phyloP scores from a whole-genome alignment of 1,140 invertebrate species.

The Myzus persicae region DNA sequence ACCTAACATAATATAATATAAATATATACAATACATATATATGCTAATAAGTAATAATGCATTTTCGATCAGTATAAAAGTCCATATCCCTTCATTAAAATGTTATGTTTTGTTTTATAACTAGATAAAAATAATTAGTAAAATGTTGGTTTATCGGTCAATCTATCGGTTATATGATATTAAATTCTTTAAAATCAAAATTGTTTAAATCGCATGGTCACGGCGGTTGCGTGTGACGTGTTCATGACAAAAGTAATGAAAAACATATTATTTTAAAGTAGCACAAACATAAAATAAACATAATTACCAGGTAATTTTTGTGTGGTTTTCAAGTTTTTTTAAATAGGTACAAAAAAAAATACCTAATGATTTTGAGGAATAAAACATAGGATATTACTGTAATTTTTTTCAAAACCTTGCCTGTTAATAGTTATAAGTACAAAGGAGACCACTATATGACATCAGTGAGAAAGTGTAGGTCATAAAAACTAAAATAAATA shows the following conservation, averaged over 20 bases:
- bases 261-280: not conserved
- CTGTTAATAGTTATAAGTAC: not conserved
- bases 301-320: not conserved
- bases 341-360: not conserved
- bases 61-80: not conserved
- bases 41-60: too few species aligned
- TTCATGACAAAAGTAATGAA: not conserved
- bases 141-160: not conserved
- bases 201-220: slow-evolving; percentile 7
- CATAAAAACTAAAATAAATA: not conserved
- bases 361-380: not conserved
- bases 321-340: not conserved
- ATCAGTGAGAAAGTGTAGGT: not conserved
- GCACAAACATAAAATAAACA: not conserved
- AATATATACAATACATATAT: too few species aligned
- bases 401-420: not conserved
- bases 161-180: not conserved
- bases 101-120: not conserved
- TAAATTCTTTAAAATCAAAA: not conserved
- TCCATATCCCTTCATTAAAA: not conserved
- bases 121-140: not conserved
- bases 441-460: not conserved
- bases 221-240: not conserved
- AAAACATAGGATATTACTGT: not conserved
- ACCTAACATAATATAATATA: not conserved